Conservation (phyloP, 2,113 vertebrate genomes). For the Agelaius tricolor region DNA sequence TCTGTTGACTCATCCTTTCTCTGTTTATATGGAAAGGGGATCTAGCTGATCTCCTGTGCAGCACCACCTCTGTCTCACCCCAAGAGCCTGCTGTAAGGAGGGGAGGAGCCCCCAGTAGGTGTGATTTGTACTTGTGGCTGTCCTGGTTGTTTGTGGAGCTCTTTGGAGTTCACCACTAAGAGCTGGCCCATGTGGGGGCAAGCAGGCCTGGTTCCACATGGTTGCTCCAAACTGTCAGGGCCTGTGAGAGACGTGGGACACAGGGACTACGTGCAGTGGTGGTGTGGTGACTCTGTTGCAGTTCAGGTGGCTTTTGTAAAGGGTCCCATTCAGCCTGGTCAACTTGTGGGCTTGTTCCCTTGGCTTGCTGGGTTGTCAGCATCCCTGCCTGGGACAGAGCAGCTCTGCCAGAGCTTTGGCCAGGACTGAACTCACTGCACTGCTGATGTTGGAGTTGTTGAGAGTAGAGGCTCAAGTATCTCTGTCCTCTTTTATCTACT, state of each 20-base stretch:
- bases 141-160: background rate
- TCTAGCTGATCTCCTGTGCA: background rate
- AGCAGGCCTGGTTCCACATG: background rate
- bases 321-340: background rate
- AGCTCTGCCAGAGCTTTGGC: background rate
- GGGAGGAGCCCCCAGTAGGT: background rate
- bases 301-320: background rate
- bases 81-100: background rate
- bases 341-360: background rate
- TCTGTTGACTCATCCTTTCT: background rate
- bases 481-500: background rate
- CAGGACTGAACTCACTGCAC: background rate
- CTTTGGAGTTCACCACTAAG: background rate
- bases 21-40: background rate
- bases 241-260: background rate
- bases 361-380: background rate
- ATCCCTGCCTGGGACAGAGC: background rate
- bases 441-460: fast-evolving
- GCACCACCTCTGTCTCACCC: background rate
- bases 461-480: background rate
- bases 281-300: background rate
- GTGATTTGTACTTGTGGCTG: background rate
- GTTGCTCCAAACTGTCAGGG: background rate
- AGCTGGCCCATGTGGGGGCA: background rate
- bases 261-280: fast-evolving